A percentile compares a stretch with the other conserved stretches of the same genome.
These are phyloP conservation scores for Lymantria monacha DNA, from an alignment of 2,888 invertebrate genomes.

Conservation along the genomic window DNA sequence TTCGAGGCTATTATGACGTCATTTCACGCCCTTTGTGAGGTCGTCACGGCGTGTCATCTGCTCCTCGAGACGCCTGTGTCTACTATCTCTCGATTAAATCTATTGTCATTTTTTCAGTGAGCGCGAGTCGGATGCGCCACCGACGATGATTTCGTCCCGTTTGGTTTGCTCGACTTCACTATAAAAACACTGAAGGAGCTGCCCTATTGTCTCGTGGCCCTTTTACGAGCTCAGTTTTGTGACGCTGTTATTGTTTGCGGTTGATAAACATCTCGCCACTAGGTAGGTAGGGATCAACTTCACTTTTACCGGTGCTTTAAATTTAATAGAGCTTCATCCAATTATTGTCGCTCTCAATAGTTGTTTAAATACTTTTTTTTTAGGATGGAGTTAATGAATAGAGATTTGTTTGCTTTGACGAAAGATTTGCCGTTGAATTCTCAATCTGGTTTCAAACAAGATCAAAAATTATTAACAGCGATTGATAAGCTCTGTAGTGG, in stretches of 20 bases:
- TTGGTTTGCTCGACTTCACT: constrained; percentile 70
- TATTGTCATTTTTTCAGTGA: constrained; percentile 73
- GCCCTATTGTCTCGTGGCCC: constrained; percentile 76
- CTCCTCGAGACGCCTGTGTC: constrained; percentile 79
- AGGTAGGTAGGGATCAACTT: constrained; percentile 78
- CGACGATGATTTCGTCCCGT: constrained; percentile 78
- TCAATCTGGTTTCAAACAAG: constrained; percentile 55
- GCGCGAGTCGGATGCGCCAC: constrained; percentile 78
- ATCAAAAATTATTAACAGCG: constrained; percentile 60
- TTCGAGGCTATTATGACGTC: constrained; percentile 82
- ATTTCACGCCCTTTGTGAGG: constrained; percentile 80
- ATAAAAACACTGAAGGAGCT: constrained; percentile 76
- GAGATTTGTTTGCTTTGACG: constrained; percentile 49
- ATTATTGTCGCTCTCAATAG: constrained; percentile 61
- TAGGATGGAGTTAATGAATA: constrained; percentile 71
- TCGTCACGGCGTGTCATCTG: constrained; percentile 81
- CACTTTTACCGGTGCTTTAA: constrained; percentile 71
- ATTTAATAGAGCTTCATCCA: constrained; percentile 65
- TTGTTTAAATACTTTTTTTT: constrained; percentile 46
- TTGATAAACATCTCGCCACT: constrained; percentile 81
- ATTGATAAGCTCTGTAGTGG: constrained; percentile 58
- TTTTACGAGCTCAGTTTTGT: constrained; percentile 79
- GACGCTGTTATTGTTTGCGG: constrained; percentile 81
- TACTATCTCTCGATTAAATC: constrained; percentile 78
- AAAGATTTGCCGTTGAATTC: constrained; percentile 49